These are phyloP conservation scores for Condylura cristata DNA, from an alignment of 2,113 vertebrate species.

Conservation along the genomic window DNA sequence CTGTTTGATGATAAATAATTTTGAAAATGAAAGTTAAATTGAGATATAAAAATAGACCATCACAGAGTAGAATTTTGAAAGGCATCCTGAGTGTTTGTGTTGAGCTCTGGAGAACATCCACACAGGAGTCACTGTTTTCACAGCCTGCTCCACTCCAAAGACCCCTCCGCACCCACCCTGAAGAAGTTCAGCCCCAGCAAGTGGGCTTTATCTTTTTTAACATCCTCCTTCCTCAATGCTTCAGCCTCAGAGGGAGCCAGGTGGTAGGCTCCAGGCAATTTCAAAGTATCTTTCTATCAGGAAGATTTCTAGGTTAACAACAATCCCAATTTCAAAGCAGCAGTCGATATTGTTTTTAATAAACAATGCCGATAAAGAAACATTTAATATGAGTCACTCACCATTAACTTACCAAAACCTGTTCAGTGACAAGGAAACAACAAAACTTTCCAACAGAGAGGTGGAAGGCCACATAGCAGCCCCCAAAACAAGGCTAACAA, in stretches of 20 bases:
- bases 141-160: background rate
- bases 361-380: background rate
- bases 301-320: background rate
- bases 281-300: background rate
- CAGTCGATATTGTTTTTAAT: background rate
- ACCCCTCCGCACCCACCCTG: background rate
- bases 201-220: background rate
- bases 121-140: rapidly evolving
- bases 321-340: background rate
- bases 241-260: rapidly evolving
- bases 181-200: background rate
- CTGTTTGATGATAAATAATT: background rate
- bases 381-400: background rate
- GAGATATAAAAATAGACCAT: background rate
- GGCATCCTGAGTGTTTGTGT: background rate
- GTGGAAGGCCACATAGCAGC: background rate
- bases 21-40: background rate
- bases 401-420: background rate
- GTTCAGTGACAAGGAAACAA: background rate
- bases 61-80: background rate
- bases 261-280: background rate
- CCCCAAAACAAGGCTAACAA: no score
- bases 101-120: background rate
- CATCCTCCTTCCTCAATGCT: background rate
- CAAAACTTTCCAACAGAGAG: background rate